Evolutionary conservation across 2,797 vertebrate genomes (phyloP).

Genomic region (Ispidina lecontei): DNA sequence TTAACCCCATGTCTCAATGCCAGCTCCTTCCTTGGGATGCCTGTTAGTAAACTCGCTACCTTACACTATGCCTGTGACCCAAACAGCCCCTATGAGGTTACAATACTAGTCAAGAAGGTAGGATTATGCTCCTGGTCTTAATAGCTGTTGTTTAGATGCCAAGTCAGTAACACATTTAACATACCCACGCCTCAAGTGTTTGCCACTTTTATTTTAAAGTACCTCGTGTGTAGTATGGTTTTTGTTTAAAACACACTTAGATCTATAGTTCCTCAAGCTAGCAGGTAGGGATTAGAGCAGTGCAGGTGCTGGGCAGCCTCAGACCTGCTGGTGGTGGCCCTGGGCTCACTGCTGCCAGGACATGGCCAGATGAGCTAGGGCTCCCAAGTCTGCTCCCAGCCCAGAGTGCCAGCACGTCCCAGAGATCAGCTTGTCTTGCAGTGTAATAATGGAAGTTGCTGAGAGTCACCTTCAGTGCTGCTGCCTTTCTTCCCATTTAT

Average conservation of each 20-base stretch:
- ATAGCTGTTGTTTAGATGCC: background rate
- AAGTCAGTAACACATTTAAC: background rate
- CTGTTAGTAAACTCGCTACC: background rate
- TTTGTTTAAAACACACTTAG: background rate
- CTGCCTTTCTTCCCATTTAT: background rate
- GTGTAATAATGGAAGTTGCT: background rate
- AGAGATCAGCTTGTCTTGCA: background rate
- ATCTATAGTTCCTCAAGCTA: background rate
- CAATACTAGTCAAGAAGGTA: background rate
- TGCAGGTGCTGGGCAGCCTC: background rate
- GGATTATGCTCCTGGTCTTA: background rate
- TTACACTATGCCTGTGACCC: background rate
- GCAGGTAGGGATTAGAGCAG: background rate
- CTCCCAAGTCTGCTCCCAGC: background rate
- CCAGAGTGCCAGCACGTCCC: background rate
- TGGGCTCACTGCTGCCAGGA: background rate
- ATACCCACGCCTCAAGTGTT: background rate
- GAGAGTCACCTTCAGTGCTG: background rate
- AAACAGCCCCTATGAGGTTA: background rate
- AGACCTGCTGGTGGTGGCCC: background rate
- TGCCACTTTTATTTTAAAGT: background rate
- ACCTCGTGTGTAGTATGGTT: too few relatives aligned
- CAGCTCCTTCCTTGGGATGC: background rate
- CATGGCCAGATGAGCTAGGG: background rate
- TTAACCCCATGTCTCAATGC: background rate